Conservation (phyloP, 2,113 vertebrate species). For the Tachycineta bicolor region DNA sequence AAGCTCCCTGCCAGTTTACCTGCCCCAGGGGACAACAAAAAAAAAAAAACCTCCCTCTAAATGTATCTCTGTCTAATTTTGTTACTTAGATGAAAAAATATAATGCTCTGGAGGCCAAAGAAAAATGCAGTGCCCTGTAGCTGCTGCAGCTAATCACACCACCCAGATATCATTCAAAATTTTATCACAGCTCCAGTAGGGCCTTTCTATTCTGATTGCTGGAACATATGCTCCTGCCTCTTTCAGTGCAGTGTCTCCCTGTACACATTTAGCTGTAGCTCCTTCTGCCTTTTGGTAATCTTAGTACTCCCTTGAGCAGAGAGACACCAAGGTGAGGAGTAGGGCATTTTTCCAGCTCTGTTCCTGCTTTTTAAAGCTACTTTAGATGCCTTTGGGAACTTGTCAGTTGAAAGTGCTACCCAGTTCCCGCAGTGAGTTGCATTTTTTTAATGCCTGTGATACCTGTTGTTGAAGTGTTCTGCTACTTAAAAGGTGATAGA, state of each 20-base stretch:
- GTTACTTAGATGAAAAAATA: background rate
- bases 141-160: background rate
- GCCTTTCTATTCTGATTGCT: constrained; percentile 30
- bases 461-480: background rate
- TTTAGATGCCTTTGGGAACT: background rate
- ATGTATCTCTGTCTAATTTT: constrained; percentile 15
- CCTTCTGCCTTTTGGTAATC: constrained; percentile 28
- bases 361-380: background rate
- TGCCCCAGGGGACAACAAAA: background rate
- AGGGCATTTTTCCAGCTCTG: background rate
- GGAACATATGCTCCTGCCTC: constrained; percentile 27
- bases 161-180: background rate
- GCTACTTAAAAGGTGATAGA: background rate
- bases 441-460: background rate
- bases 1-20: background rate
- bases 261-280: constrained; percentile 31
- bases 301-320: constrained; percentile 16
- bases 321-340: constrained; percentile 20
- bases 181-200: constrained; percentile 1
- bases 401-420: background rate
- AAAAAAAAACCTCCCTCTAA: background rate
- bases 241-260: constrained; percentile 20
- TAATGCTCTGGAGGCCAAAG: background rate
- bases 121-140: background rate
- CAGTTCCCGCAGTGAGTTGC: background rate